A percentile compares a stretch with the other conserved stretches of the same genome.
These are phyloP conservation scores for Andrena bicolor DNA, from an alignment of 2,888 invertebrate species.

Conservation along the genomic window DNA sequence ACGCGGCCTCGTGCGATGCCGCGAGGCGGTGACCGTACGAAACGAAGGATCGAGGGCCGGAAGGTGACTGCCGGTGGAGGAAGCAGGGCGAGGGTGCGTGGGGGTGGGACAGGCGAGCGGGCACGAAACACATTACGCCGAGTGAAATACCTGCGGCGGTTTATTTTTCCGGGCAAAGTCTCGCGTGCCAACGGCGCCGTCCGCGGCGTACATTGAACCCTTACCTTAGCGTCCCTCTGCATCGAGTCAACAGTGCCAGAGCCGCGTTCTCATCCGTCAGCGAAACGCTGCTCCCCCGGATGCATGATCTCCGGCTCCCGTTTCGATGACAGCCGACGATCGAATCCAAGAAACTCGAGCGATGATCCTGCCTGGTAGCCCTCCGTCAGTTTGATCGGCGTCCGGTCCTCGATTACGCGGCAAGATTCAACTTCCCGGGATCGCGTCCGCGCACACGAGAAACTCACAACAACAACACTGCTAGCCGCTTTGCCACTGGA, in stretches of 20 bases:
- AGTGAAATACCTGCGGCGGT: conserved; percentile 24
- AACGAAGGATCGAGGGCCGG: conserved; percentile 26
- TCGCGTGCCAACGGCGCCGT: conserved; percentile 60
- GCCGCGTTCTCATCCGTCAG: conserved; percentile 63
- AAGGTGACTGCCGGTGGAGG: background rate
- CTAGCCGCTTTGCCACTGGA: conserved; percentile 37
- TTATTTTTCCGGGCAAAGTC: conserved; percentile 48
- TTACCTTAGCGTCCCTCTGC: conserved; percentile 72
- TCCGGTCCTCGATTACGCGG: conserved; percentile 16
- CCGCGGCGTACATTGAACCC: conserved; percentile 68
- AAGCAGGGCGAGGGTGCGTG: background rate
- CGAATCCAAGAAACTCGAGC: background rate
- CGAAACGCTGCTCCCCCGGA: conserved; percentile 16
- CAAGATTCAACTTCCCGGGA: background rate
- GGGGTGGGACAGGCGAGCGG: too few species aligned
- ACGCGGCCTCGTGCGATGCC: background rate
- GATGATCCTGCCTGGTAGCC: background rate
- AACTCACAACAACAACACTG: conserved; percentile 49
- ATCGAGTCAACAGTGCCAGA: conserved; percentile 56
- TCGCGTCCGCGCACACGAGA: conserved; percentile 21
- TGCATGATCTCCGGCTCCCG: conserved; percentile 41
- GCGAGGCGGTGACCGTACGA: conserved; percentile 9
- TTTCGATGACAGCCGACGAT: background rate
- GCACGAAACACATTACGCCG: conserved; percentile 2
- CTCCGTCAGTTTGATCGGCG: background rate